phyloP scores from a whole-genome alignment of 92 coral and sea anemone genomes.

The Actinostola sp. region DNA sequence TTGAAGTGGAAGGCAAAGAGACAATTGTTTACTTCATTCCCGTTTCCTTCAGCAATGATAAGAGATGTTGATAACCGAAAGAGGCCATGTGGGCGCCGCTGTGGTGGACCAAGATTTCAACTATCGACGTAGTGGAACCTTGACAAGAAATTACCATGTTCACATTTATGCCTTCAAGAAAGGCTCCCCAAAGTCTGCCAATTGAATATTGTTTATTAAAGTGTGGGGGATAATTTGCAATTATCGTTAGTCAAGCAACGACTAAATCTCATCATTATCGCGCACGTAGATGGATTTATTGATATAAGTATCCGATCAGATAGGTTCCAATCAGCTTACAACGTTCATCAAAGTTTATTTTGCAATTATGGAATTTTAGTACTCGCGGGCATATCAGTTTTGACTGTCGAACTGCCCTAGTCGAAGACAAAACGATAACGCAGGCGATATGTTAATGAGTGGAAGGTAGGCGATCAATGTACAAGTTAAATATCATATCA shows the following conservation, averaged over 20 bases:
- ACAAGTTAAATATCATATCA: constrained; percentile 6
- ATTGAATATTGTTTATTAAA: constrained; percentile 12
- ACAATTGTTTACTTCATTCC: constrained; percentile 13
- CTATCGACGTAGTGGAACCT: constrained; percentile 31
- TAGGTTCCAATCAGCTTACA: constrained; percentile 19
- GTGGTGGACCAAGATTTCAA: constrained; percentile 29
- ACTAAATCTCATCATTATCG: constrained; percentile 17
- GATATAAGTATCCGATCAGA: constrained; percentile 9
- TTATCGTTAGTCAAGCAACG: constrained; percentile 16
- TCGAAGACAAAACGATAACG: background rate
- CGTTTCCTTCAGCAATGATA: constrained; percentile 13
- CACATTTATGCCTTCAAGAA: constrained; percentile 31
- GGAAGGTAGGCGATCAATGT: background rate
- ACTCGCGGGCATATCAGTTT: background rate
- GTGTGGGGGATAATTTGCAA: constrained; percentile 19
- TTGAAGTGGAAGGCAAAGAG: constrained; percentile 20
- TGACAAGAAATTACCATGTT: constrained; percentile 19
- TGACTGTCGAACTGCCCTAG: background rate
- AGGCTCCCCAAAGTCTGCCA: constrained; percentile 35
- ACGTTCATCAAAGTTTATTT: constrained; percentile 13
- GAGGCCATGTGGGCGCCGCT: constrained; percentile 31
- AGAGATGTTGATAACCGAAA: constrained; percentile 26
- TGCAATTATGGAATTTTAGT: constrained; percentile 18
- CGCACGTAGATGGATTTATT: constrained; percentile 12
- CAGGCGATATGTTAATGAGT: background rate